Percentiles rank a stretch among this genome's conserved stretches.
Conservation (phyloP, 2,113 vertebrate genomes). For the Zonotrichia leucophrys region DNA sequence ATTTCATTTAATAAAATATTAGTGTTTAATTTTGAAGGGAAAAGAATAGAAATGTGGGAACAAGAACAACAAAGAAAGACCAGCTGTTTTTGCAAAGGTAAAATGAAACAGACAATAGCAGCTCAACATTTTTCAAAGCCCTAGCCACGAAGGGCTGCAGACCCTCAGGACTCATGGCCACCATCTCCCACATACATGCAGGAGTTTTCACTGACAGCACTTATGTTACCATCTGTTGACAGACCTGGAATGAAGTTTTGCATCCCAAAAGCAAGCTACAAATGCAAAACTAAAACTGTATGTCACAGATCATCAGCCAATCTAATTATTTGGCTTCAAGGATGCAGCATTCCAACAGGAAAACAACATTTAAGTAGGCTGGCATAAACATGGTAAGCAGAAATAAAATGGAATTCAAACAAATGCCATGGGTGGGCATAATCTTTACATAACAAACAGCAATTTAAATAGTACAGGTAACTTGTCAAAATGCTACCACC, state of each 20-base stretch:
- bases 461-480: not conserved
- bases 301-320: not conserved
- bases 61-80: not conserved
- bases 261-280: not conserved
- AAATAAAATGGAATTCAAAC: not conserved
- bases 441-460: not conserved
- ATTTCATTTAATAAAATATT: constrained; percentile 39
- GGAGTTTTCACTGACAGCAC: not conserved
- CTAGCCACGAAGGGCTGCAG: not conserved
- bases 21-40: not conserved
- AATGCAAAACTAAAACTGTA: not conserved
- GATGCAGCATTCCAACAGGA: not conserved
- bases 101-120: not conserved
- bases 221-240: not conserved
- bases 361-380: constrained; percentile 30
- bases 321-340: not conserved
- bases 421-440: not conserved
- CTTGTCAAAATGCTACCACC: not conserved
- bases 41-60: not conserved
- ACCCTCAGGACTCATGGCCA: not conserved
- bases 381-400: not conserved
- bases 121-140: not conserved
- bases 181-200: not conserved
- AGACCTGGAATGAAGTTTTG: not conserved
- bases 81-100: not conserved